A percentile compares a stretch with the other conserved stretches of the same genome.
These are phyloP conservation scores for Scaptomyza reducta DNA, from an alignment of 2,888 invertebrate species.

Conservation along the genomic window DNA sequence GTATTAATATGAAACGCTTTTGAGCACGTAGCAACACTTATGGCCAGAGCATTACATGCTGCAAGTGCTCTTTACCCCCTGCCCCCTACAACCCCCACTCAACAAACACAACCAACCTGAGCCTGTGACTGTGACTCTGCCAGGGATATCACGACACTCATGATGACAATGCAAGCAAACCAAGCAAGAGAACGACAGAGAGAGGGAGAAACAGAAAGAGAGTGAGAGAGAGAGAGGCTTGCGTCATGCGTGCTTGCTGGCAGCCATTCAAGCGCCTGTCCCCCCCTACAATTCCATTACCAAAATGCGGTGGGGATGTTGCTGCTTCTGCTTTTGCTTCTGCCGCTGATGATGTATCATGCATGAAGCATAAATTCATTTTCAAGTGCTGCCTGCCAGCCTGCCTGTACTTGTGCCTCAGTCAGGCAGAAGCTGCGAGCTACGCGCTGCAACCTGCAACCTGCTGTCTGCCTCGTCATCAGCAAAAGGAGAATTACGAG, in stretches of 20 bases:
- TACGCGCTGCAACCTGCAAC: constrained; percentile 26
- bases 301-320: constrained; percentile 64
- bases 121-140: constrained; percentile 43
- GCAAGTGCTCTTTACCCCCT: constrained; percentile 52
- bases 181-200: constrained; percentile 18
- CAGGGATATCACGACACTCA: constrained; percentile 72
- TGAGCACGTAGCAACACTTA: constrained; percentile 82
- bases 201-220: background rate
- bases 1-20: constrained; percentile 81
- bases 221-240: constrained; percentile 18
- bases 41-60: constrained; percentile 75
- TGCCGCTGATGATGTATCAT: constrained; percentile 74
- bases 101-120: constrained; percentile 6
- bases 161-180: constrained; percentile 57
- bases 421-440: constrained; percentile 46
- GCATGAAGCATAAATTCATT: constrained; percentile 80
- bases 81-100: constrained; percentile 3
- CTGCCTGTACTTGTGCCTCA: constrained; percentile 61
- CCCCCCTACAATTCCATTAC: constrained; percentile 77
- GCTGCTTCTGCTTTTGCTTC: constrained; percentile 13
- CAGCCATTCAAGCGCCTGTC: constrained; percentile 59
- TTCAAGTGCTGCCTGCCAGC: constrained; percentile 66
- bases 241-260: constrained; percentile 67
- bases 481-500: constrained; percentile 19
- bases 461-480: constrained; percentile 46